These are phyloP conservation scores for Micrasema minimum DNA, from an alignment of 1,140 invertebrate genomes.

Conservation along the genomic window DNA sequence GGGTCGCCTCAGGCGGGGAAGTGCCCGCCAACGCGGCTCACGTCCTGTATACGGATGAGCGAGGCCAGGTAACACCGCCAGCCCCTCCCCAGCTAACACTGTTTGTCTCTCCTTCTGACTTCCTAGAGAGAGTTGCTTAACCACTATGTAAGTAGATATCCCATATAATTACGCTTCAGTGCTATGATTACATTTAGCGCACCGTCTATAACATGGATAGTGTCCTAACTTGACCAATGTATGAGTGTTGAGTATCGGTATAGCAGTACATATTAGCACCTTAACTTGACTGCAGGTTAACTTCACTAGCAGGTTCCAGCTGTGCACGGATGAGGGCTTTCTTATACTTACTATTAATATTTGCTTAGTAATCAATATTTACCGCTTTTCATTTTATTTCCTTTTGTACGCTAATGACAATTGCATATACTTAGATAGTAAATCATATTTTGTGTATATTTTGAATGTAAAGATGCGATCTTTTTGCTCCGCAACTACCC, in stretches of 20 bases:
- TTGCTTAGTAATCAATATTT: slow-evolving; percentile 20
- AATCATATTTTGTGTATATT: too few relatives aligned
- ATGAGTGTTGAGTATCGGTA: slow-evolving; percentile 16
- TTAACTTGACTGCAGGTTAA: not conserved
- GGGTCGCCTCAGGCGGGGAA: slow-evolving; percentile 57
- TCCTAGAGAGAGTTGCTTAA: slow-evolving; percentile 46
- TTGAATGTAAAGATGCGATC: too few relatives aligned
- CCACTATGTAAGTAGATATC: slow-evolving; percentile 51
- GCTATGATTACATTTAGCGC: slow-evolving; percentile 32
- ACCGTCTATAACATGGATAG: slow-evolving; percentile 1
- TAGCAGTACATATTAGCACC: slow-evolving; percentile 26
- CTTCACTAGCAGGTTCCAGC: not conserved
- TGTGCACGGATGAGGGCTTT: not conserved
- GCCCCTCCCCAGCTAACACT: slow-evolving; percentile 16
- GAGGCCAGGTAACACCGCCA: slow-evolving; percentile 85
- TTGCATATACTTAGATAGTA: too few relatives aligned
- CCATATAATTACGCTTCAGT: slow-evolving; percentile 49
- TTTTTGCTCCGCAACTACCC: slow-evolving; percentile 8
- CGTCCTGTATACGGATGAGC: slow-evolving; percentile 94
- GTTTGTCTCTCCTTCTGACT: slow-evolving; percentile 27
- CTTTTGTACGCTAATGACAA: slow-evolving; percentile 6
- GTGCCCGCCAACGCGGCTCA: slow-evolving; percentile 88
- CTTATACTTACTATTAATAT: slow-evolving; percentile 5
- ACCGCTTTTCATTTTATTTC: slow-evolving; percentile 19
- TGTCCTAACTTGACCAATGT: slow-evolving; percentile 24